phyloP scores from a whole-genome alignment of 2,888 invertebrate genomes.

The Spatulosminthurus flaviceps region DNA sequence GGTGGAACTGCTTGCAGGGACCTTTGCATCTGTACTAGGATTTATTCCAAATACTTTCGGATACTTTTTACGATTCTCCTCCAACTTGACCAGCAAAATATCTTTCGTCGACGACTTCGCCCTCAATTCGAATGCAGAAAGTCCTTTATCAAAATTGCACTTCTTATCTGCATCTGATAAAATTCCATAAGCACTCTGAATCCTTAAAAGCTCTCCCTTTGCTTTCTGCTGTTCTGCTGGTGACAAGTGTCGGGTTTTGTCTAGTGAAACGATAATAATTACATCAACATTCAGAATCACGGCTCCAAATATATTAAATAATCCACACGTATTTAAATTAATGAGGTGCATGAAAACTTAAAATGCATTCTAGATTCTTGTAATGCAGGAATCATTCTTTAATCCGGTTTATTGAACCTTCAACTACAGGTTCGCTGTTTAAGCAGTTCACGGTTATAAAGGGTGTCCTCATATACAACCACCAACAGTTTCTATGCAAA shows the following conservation, averaged over 20 bases:
- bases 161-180: background rate
- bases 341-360: no score
- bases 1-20: background rate
- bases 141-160: background rate
- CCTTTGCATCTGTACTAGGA: background rate
- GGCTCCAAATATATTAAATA: no score
- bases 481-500: no score
- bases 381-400: no score
- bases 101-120: background rate
- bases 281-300: no score
- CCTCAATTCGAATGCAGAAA: background rate
- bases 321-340: no score
- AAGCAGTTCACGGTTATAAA: no score
- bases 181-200: background rate
- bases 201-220: background rate
- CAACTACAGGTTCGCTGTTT: no score
- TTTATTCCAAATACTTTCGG: background rate
- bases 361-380: no score
- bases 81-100: background rate
- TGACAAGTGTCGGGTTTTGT: background rate
- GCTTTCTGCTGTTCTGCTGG: background rate
- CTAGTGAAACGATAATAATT: background rate
- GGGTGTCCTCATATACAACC: no score
- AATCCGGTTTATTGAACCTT: no score
- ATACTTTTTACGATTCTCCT: background rate